Percentiles rank a stretch among this genome's conserved stretches.
These are phyloP conservation scores for Trinectes maculatus DNA, from an alignment of 2,113 vertebrate genomes.

Conservation along the genomic window DNA sequence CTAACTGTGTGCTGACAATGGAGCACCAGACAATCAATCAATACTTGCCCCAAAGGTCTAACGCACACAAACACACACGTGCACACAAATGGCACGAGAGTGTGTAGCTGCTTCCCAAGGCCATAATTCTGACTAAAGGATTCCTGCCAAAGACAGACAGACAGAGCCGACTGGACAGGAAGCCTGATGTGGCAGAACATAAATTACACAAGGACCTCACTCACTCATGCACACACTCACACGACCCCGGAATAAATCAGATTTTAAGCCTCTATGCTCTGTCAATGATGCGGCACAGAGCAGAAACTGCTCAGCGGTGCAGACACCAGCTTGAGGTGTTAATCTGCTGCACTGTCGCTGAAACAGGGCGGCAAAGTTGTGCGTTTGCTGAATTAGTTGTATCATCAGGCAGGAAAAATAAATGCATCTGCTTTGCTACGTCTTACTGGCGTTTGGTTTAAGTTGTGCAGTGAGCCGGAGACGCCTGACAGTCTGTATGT, in stretches of 20 bases:
- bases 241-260: neutral
- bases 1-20: conserved; percentile 64
- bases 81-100: conserved; percentile 7
- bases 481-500: conserved; percentile 31
- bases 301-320: conserved; percentile 2
- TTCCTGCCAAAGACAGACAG: conserved; percentile 52
- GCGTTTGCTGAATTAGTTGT: neutral
- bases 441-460: conserved; percentile 14
- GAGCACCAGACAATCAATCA: conserved; percentile 71
- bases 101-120: conserved; percentile 44
- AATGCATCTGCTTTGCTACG: conserved; percentile 4
- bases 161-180: conserved; percentile 45
- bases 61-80: conserved; percentile 2
- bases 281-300: conserved; percentile 7
- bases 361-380: neutral
- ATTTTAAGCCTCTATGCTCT: neutral
- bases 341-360: neutral
- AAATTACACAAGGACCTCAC: conserved; percentile 36
- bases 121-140: conserved; percentile 62
- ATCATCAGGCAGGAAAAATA: conserved; percentile 9
- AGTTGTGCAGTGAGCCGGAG: conserved; percentile 15
- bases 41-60: conserved; percentile 51
- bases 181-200: conserved; percentile 45
- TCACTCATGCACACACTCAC: neutral
- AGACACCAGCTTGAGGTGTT: conserved; percentile 4